Evolutionary conservation across 2,113 vertebrate genomes (phyloP).

Genomic region (Alligator mississippiensis): DNA sequence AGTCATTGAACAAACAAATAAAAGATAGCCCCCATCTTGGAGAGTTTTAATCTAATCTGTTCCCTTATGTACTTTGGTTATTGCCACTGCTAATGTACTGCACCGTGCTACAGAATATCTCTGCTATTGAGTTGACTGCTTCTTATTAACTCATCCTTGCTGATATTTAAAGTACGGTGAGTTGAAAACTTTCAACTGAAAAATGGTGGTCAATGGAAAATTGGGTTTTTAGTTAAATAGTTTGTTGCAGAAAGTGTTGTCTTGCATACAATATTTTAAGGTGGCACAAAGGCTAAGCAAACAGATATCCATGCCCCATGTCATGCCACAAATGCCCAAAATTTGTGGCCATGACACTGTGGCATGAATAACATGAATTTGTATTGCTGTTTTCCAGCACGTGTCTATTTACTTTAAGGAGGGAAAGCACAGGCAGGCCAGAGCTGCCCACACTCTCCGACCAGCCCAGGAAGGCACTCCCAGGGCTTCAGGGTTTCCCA

Average conservation of each 20-base stretch:
- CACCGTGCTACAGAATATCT: not conserved
- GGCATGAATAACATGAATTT: no score
- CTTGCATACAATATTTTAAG: not conserved
- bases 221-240: not conserved
- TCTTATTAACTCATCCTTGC: conserved; percentile 16
- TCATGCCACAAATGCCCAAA: no score
- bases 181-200: not conserved
- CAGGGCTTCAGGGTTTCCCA: no score
- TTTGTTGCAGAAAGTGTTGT: not conserved
- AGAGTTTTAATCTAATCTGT: not conserved
- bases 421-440: no score
- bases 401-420: no score
- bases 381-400: no score
- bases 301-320: no score
- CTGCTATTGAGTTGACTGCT: not conserved
- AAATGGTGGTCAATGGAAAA: not conserved
- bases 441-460: no score
- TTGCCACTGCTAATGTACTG: not conserved
- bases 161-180: not conserved
- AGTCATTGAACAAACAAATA: not conserved
- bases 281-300: no score
- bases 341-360: no score
- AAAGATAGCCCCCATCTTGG: not conserved
- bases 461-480: no score
- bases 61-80: not conserved